Evolutionary conservation across 2,888 invertebrate species (phyloP), one percentile per base, ranked within the genome.

Genomic region (Teleiodes luculella): DNA sequence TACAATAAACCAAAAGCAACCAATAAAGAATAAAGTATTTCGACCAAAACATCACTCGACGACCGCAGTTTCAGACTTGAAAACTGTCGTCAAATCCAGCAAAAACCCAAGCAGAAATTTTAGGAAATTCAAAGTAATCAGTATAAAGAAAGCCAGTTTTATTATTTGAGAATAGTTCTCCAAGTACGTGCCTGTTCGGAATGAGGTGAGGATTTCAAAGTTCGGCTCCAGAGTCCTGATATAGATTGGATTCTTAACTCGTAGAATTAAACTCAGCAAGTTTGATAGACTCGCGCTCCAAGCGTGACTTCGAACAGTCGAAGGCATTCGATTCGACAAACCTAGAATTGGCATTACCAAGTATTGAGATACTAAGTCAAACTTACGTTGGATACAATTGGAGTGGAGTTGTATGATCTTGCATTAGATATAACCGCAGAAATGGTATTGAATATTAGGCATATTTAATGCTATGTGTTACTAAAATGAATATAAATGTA

Each of bases 91-190:
- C 39, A 41, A 41, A 41, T 41, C 7, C 39, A 41, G 39, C 39
- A 41, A 41, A 53, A 55, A 56, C 39, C 33, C 46, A 11, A 33
- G 45, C 36, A 18, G 39, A 41, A 41, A 41, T 41, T 18, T 41
- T 11, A 4, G 24, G 20, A 41, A 41, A 16, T 11, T 57, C 55
- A 64, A 64, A 65, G 65, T 61, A 67, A 67, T 64, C 64, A 63
- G 68, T 65, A 69, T 64, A 37, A 36, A 49, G 24, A 37, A 37
- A 36, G 28, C 37, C 49, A 49, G 61, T 64, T 68, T 64, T 65
- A 71, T 67, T 65, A 66, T 66, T 68, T 57, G 36, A 48, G 49
- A 68, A 72, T 70, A 69, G 64, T 69, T 72, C 55, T 52, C 56
- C 39, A 61, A 58, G 61, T 54, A 70, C 66, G 65, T 67, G 68